Evolutionary conservation across 2,113 vertebrate species (phyloP), one percentile per base, ranked within the genome.

Genomic region (Ptilonorhynchus violaceus): DNA sequence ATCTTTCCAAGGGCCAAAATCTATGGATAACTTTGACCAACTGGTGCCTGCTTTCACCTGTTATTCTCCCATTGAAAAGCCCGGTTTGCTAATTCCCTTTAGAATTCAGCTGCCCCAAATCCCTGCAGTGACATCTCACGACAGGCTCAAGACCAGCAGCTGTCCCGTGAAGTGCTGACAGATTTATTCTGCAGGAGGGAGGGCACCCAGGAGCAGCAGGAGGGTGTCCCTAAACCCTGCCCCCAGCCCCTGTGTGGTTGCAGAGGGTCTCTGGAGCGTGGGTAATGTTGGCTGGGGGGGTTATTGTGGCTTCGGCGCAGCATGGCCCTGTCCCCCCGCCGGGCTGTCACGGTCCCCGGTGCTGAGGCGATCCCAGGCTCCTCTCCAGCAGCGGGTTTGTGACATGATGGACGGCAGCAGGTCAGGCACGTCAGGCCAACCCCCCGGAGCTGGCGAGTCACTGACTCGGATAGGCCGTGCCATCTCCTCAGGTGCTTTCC

Each of bases 361-460:
- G 66, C 60, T 85, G 84, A 79, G 82, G 66, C 27, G 88, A 79
- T 49, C 9, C 1, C 4, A 88, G 83, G 83, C 69, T 50, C 24
- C 37, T 85, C 77, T 67, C 93, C 75, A 67, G 55, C 64, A 23
- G 55, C 13, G 80, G 42, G 4, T 53, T 93, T 88, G 42, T 92
- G 94, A 92, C 60, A 16, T 92, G 94, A 93, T 86, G 8, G 72
- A 60, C 9, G 5, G 76, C 90, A 96, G 92, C 94, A 92, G 83
- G 55, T 85, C 73, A 44, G 78, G 91, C 85, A 86, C 46, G 89
- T 5, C 81, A 75, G 50, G 63, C 5, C 0, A 44, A 78, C 23
- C 78, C 30, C 83, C 88, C 64, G 5, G 84, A 81, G 81, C 72
- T 37, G 59, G 56, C 3, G 37, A 53, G 58, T 49, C 30, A 46